Base-by-base conservation (phyloP, 1,140 invertebrate genomes). In the Dysdera silvatica region DNA sequence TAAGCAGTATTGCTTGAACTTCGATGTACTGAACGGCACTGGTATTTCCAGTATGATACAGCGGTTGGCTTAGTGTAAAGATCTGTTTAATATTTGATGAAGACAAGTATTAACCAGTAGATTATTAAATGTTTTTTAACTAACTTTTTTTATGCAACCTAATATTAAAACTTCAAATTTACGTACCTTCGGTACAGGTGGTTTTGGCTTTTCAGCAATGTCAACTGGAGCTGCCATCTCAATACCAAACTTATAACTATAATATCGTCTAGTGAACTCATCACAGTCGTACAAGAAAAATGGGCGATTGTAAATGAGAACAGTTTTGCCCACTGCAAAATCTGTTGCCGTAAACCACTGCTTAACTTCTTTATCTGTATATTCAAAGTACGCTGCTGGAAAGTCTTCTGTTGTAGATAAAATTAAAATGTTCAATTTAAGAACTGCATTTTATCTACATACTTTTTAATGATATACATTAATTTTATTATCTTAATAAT, bases 241-340 rank as follows among this genome's bases (percentile, higher is more conserved):
- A 57, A 77, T 65, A 65, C 77, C 74, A 77, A 73, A 77, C 73
- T 79, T 82, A 32, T 82, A 82, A 66, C 84, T 82, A 74, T 92
- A 95, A 73, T 87, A 92, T 60, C 82, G 83, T 71, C 88, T 82
- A 0, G 89, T 92, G 71, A 87, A 89, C 8, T 79, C 69, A 71
- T 91, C 89, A 70, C 87, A 89, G 71, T 91, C 87, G 65, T 83
- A 86, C 3, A 94, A 74, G 1, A 90, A 75, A 73, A 92, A 87
- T 32, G 82, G 78, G 47, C 91, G 79, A 1, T 88, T 88, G 37
- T 89, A 92, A 18, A 91, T 82, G 66, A 87, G 85, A 0, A 95
- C 73, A 1, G 84, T 80, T 0, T 85, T 82, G 1, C 91, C 91
- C 67, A 95, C 82, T 62, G 79, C 79, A 41, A 94, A 83, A 77